Conservation (phyloP, 2,113 vertebrate genomes). For the Cisticola juncidis region DNA sequence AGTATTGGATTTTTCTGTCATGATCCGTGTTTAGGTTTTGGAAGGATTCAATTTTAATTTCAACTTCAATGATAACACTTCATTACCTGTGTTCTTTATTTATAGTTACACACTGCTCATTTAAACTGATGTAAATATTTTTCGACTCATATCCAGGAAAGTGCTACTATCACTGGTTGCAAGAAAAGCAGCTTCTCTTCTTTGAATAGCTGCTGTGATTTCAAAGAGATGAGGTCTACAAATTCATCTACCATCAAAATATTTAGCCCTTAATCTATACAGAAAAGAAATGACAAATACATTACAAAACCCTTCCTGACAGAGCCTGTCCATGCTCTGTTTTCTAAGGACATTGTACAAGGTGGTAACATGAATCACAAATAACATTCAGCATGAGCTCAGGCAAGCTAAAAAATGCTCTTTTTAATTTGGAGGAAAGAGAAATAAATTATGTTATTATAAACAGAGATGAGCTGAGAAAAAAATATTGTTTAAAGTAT, state of each 20-base stretch:
- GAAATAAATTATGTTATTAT: neutral
- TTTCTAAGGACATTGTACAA: neutral
- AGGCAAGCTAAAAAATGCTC: neutral
- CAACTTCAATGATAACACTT: slow-evolving; percentile 49
- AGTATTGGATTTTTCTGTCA: slow-evolving; percentile 25
- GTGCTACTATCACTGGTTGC: neutral
- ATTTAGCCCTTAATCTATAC: neutral
- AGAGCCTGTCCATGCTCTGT: neutral
- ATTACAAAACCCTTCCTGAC: neutral
- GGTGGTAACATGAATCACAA: neutral
- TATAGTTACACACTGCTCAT: slow-evolving; percentile 21
- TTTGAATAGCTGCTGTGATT: neutral
- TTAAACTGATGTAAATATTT: slow-evolving; percentile 44
- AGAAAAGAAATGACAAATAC: slow-evolving; percentile 7
- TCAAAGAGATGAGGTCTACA: neutral
- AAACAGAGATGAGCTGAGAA: neutral
- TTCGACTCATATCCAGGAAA: neutral
- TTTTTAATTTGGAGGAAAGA: neutral
- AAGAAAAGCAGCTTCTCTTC: neutral
- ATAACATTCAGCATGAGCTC: neutral
- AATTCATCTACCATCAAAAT: neutral
- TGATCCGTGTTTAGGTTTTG: slow-evolving; percentile 19
- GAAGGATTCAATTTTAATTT: slow-evolving; percentile 65
- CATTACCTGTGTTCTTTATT: slow-evolving; percentile 45
- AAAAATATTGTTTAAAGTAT: neutral